Conservation (phyloP, 1,140 invertebrate species). For the Apis laboriosa region DNA sequence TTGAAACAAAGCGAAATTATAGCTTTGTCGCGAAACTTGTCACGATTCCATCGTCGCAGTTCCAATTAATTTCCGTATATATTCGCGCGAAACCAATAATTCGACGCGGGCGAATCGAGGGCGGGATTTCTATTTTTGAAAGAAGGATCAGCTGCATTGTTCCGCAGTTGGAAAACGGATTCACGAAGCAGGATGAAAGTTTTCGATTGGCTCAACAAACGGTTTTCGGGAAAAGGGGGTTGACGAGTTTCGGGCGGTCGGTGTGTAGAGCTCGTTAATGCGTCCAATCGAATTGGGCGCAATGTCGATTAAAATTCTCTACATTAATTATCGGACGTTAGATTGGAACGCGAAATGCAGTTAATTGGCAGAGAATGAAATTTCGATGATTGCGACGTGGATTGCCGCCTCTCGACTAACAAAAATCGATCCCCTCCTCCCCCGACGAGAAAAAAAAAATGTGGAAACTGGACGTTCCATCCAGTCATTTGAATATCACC, state of each 20-base stretch:
- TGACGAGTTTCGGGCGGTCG: background rate
- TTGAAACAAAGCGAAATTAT: background rate
- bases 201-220: constrained; percentile 21
- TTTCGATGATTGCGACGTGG: constrained; percentile 23
- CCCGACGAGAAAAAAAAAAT: background rate
- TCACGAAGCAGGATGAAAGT: background rate
- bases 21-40: background rate
- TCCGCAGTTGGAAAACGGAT: constrained; percentile 31
- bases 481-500: background rate
- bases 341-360: constrained; percentile 36
- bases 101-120: background rate
- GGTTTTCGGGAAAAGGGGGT: background rate
- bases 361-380: constrained; percentile 39
- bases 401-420: background rate
- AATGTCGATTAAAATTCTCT: constrained; percentile 45
- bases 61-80: background rate
- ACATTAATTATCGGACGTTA: constrained; percentile 49
- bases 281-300: constrained; percentile 30
- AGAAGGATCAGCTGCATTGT: constrained; percentile 30
- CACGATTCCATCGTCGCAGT: background rate
- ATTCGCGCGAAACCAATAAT: background rate
- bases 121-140: constrained; percentile 49
- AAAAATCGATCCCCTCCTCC: background rate
- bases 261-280: constrained; percentile 26
- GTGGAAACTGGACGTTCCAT: background rate